Conservation (phyloP, 2,888 invertebrate genomes). For the Epicampocera succincta region DNA sequence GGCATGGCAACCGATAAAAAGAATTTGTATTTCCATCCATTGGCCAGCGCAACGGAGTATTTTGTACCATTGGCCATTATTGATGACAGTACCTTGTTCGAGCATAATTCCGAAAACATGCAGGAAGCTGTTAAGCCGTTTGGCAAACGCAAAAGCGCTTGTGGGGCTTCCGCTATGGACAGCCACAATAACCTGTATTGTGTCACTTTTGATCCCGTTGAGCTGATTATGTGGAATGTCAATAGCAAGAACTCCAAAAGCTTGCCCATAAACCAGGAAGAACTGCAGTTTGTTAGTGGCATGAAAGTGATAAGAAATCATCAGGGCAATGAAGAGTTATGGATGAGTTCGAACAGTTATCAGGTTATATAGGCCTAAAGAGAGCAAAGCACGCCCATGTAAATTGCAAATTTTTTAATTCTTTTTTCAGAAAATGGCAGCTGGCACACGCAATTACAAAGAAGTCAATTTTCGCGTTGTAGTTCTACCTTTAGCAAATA, state of each 20-base stretch:
- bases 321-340: constrained; percentile 85
- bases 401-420: no score
- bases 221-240: constrained; percentile 89
- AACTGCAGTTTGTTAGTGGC: constrained; percentile 89
- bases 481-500: constrained; percentile 72
- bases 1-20: constrained; percentile 82
- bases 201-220: constrained; percentile 86
- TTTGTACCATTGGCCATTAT: constrained; percentile 84
- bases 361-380: constrained; percentile 81
- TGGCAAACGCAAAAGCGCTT: constrained; percentile 85
- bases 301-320: constrained; percentile 85
- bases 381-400: no score
- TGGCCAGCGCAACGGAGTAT: constrained; percentile 85
- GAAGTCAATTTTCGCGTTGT: constrained; percentile 78
- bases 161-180: constrained; percentile 87
- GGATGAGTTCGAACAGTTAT: constrained; percentile 86
- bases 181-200: constrained; percentile 81
- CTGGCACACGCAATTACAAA: constrained; percentile 83
- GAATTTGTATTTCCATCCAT: constrained; percentile 85
- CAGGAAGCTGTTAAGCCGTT: constrained; percentile 83
- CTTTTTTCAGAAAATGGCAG: constrained; percentile 83
- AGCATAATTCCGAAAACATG: constrained; percentile 79
- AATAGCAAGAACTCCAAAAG: constrained; percentile 83
- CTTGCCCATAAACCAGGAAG: constrained; percentile 83
- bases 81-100: constrained; percentile 82